phyloP scores from a whole-genome alignment of 2,888 invertebrate species.

The Opisthograptis luteolata region DNA sequence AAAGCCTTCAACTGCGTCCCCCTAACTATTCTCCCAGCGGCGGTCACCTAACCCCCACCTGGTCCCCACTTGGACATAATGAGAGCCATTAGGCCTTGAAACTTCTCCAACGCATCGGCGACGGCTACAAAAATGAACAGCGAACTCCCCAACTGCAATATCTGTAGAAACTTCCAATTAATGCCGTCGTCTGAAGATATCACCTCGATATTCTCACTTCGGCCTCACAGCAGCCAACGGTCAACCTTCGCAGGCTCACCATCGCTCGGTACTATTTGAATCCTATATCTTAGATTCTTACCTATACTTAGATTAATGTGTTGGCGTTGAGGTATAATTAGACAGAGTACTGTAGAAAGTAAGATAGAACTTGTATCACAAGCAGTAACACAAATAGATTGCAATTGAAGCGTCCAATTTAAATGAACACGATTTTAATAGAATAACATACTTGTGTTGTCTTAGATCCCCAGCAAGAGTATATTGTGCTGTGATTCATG shows the following conservation, averaged over 20 bases:
- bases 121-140: conserved; percentile 62
- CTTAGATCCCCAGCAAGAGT: too few species aligned
- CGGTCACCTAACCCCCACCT: conserved; percentile 71
- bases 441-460: too few species aligned
- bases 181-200: conserved; percentile 70
- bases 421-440: too few species aligned
- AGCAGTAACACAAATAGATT: not conserved
- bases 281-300: conserved; percentile 80
- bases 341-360: conserved; percentile 48
- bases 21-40: conserved; percentile 68
- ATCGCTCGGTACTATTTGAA: conserved; percentile 82
- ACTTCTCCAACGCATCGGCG: conserved; percentile 66
- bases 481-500: too few species aligned
- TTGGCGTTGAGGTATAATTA: conserved; percentile 55
- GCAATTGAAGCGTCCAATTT: too few species aligned
- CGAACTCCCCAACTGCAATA: conserved; percentile 64
- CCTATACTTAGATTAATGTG: conserved; percentile 60
- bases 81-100: conserved; percentile 50
- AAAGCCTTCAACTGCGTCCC: conserved; percentile 74
- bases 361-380: conserved; percentile 17
- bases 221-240: conserved; percentile 78
- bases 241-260: conserved; percentile 75
- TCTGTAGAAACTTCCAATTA: conserved; percentile 68
- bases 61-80: conserved; percentile 46
- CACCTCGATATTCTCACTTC: conserved; percentile 69